Evolutionary conservation across 2,888 invertebrate genomes (phyloP), one percentile per base, ranked within the genome.

Genomic region (Apodemia duryi): DNA sequence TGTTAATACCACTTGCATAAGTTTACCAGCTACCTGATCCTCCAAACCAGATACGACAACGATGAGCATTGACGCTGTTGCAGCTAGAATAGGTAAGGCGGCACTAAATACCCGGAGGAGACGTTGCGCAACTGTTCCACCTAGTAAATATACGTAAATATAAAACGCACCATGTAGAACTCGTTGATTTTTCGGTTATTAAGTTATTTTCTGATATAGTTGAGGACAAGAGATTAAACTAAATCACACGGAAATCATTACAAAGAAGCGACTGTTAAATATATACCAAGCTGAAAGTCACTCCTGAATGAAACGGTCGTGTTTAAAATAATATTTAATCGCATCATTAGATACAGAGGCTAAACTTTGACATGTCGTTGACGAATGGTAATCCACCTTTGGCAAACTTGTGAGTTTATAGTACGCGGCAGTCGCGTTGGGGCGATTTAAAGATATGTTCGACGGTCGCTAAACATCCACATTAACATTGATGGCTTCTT

Each of bases 311-410:
- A 57, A 32, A 32, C 32, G 10, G 6, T 35, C 32, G 57, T 32
- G 57, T 57, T 57, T 32, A 57, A 57, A 57, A 54, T 57, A 57
- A 57, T 57, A 32, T 57, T 57, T 57, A 57, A 57, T 57, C 29
- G 57, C 57, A 4, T 29, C 32, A 29, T 32, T 29, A 32, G 57
- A 57, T 11, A 32, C 57, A 57, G 57, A 32, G 32, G 57, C 29
- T 57, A 13, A 57, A 32, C 32, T 11, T 29, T 57, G 57, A 57
- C 57, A 10, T 13, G 57, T 29, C 57, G 57, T 6, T 57, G 57
- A 57, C 57, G 54, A 54, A 54, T 54, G 54, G 54, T 54, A 54
- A 54, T 54, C 54, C 54, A 5, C 54, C 11, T 54, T 54, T 54
- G 54, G 54, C 54, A 54, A 54, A 54, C 54, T 54, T 54, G 32